Evolutionary conservation across 2,888 invertebrate genomes (phyloP).

Genomic region (Monoplex corrugatus): DNA sequence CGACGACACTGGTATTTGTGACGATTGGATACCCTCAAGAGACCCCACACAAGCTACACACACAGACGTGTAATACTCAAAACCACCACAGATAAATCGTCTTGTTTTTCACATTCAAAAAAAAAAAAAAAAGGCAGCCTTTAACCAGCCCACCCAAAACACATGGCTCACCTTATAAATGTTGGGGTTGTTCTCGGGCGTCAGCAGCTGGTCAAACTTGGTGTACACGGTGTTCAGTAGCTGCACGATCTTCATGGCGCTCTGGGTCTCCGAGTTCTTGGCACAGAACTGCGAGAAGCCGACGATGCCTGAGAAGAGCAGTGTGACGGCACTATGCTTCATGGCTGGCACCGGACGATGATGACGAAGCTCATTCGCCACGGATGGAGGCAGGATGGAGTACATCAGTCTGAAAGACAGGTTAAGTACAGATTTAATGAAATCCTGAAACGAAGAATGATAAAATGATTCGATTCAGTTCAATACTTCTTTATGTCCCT

Average conservation of each 20-base stretch:
- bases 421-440: too few relatives aligned
- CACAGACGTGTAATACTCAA: too few relatives aligned
- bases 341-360: conserved; percentile 93
- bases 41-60: neutral
- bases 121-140: too few relatives aligned
- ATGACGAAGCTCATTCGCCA: conserved; percentile 96
- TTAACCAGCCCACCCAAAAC: neutral
- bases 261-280: conserved; percentile 92
- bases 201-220: conserved; percentile 95
- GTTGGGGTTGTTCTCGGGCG: conserved; percentile 94
- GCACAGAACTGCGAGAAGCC: conserved; percentile 95
- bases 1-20: too few relatives aligned
- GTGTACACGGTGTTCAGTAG: conserved; percentile 96
- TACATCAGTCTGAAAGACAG: conserved; percentile 95
- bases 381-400: conserved; percentile 95
- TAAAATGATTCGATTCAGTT: too few relatives aligned
- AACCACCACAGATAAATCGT: too few relatives aligned
- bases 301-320: conserved; percentile 96
- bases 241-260: conserved; percentile 97
- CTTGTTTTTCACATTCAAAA: too few relatives aligned
- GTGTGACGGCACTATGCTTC: conserved; percentile 93
- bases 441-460: too few relatives aligned
- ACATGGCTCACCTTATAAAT: conserved; percentile 91
- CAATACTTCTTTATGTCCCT: too few relatives aligned
- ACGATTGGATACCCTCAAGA: neutral